Percentiles rank a stretch among this genome's conserved stretches.
Conservation (phyloP, 2,888 invertebrate species). For the Cantharis rufa region DNA sequence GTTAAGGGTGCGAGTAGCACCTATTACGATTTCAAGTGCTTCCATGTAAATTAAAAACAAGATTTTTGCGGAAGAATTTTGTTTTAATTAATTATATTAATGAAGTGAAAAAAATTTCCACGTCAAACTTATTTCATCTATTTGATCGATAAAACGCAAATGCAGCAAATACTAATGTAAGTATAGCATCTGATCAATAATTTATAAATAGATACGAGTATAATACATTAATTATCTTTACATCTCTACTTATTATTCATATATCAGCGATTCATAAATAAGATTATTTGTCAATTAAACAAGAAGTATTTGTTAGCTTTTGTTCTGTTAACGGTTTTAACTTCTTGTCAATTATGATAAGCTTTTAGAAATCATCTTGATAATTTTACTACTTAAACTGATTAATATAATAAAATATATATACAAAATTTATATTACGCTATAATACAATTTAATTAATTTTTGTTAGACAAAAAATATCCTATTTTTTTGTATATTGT, state of each 20-base stretch:
- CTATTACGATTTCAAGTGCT: not conserved
- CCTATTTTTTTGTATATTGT: too few species aligned
- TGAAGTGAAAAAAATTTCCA: not conserved
- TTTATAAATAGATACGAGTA: not conserved
- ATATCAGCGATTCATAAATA: not conserved
- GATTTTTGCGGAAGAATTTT: too few species aligned
- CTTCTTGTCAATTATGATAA: not conserved
- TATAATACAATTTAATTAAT: not conserved
- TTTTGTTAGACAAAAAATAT: not conserved
- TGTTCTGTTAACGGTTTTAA: not conserved
- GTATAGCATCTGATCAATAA: not conserved
- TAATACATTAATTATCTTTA: not conserved
- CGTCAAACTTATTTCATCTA: not conserved
- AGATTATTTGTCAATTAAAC: not conserved
- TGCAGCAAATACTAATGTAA: not conserved
- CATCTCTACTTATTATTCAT: not conserved
- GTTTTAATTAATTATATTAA: too few species aligned
- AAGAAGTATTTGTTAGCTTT: not conserved
- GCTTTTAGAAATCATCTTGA: not conserved
- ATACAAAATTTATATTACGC: too few species aligned
- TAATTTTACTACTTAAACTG: not conserved
- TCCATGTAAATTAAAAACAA: not conserved
- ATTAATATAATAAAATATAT: not conserved
- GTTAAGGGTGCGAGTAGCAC: not conserved
- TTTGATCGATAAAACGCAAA: not conserved